A percentile compares a stretch with the other conserved stretches of the same genome.
Evolutionary conservation across 2,113 vertebrate genomes (phyloP).

Genomic region (Plectropomus leopardus): DNA sequence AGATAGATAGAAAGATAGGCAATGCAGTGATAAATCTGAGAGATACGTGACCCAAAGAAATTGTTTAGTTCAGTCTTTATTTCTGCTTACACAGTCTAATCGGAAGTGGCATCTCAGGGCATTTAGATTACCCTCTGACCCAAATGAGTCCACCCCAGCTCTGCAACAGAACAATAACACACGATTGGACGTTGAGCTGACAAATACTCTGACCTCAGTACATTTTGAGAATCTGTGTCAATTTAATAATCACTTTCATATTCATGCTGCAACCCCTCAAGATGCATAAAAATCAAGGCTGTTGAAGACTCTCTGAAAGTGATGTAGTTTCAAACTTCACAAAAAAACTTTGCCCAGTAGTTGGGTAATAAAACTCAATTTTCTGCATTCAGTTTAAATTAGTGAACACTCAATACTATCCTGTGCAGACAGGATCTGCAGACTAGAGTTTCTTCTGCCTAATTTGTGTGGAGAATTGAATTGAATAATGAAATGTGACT

Average conservation of each 20-base stretch:
- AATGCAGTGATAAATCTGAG: not conserved
- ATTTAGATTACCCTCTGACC: not conserved
- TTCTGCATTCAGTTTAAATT: not conserved
- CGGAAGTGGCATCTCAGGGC: not conserved
- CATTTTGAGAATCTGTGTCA: too few relatives aligned
- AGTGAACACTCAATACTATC: not conserved
- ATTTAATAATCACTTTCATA: constrained; percentile 15
- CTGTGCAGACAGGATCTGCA: not conserved
- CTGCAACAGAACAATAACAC: not conserved
- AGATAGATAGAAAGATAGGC: not conserved
- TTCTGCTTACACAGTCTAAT: not conserved
- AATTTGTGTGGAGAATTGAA: not conserved
- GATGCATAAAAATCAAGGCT: not conserved
- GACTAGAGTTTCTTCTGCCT: not conserved
- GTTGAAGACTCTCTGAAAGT: constrained; percentile 5
- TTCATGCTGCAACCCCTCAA: not conserved
- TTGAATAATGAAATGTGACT: constrained; percentile 5
- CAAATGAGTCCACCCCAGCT: not conserved
- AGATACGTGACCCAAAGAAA: not conserved
- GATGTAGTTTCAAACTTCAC: not conserved
- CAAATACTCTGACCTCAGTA: too few relatives aligned
- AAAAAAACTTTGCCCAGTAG: not conserved
- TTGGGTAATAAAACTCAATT: not conserved
- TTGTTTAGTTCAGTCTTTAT: not conserved
- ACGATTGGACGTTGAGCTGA: not conserved